Percentiles rank a stretch among this genome's conserved stretches.
These are phyloP conservation scores for Corythoichthys intestinalis DNA, from an alignment of 2,113 vertebrate species.

Conservation along the genomic window DNA sequence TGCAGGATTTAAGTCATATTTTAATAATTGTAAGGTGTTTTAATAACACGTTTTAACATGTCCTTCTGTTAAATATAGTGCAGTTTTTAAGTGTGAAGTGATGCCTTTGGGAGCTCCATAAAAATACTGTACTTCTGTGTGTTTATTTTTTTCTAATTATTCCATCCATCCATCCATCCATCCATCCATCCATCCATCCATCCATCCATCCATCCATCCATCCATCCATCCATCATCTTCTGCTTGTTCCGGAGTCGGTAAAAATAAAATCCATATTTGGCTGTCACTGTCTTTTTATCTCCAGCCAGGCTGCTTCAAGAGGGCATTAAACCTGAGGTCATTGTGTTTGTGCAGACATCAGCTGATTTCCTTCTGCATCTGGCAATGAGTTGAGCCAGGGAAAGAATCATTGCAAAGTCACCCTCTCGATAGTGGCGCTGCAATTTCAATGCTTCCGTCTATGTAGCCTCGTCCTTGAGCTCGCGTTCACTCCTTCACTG, in stretches of 20 bases:
- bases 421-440: constrained; percentile 23
- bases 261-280: neutral
- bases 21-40: too few species aligned
- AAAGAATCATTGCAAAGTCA: constrained; percentile 41
- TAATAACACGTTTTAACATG: neutral
- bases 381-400: constrained; percentile 28
- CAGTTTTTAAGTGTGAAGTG: neutral
- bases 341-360: constrained; percentile 55
- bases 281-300: constrained; percentile 11
- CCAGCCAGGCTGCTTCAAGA: constrained; percentile 39
- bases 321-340: constrained; percentile 36
- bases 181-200: too few species aligned
- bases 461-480: constrained; percentile 28
- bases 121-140: neutral
- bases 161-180: too few species aligned
- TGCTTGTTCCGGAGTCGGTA: too few species aligned
- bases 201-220: too few species aligned
- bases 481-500: constrained; percentile 22
- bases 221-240: too few species aligned
- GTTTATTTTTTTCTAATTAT: neutral
- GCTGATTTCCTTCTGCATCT: constrained; percentile 47
- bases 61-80: neutral
- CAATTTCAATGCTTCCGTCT: constrained; percentile 22
- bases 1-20: neutral
- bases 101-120: neutral